phyloP scores from a whole-genome alignment of 2,113 vertebrate genomes.

The Climacteris rufus region DNA sequence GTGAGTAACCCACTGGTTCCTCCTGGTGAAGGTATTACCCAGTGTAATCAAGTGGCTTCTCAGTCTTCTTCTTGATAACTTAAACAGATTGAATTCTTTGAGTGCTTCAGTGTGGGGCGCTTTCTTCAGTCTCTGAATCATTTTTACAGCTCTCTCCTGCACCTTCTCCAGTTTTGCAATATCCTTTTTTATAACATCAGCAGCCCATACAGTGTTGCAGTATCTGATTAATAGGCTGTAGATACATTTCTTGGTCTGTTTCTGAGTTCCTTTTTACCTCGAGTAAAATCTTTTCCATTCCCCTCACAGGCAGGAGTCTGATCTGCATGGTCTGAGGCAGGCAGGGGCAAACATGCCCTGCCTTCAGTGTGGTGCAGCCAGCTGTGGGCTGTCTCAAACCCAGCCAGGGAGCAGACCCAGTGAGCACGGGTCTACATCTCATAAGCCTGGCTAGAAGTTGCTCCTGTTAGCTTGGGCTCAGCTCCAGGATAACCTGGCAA shows the following conservation, averaged over 20 bases:
- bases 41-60: neutral
- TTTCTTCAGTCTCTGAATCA: conserved; percentile 53
- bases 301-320: neutral
- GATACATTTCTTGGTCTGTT: neutral
- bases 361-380: neutral
- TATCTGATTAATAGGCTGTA: neutral
- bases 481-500: neutral
- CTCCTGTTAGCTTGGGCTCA: neutral
- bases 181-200: conserved; percentile 44
- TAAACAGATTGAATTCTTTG: conserved; percentile 51
- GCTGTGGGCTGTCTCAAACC: neutral
- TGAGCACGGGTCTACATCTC: too few species aligned
- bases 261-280: neutral
- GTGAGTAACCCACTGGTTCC: neutral
- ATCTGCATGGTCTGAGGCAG: rapidly evolving
- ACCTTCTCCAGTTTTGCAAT: conserved; percentile 65
- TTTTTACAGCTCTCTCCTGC: conserved; percentile 33
- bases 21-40: conserved; percentile 9
- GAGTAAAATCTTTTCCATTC: neutral
- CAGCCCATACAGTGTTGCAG: neutral
- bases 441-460: neutral
- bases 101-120: neutral
- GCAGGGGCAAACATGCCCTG: neutral
- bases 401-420: rapidly evolving
- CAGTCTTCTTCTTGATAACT: conserved; percentile 45